Base-by-base conservation (phyloP, 1,140 invertebrate species). In the Pseudomyrmex pallidus region DNA sequence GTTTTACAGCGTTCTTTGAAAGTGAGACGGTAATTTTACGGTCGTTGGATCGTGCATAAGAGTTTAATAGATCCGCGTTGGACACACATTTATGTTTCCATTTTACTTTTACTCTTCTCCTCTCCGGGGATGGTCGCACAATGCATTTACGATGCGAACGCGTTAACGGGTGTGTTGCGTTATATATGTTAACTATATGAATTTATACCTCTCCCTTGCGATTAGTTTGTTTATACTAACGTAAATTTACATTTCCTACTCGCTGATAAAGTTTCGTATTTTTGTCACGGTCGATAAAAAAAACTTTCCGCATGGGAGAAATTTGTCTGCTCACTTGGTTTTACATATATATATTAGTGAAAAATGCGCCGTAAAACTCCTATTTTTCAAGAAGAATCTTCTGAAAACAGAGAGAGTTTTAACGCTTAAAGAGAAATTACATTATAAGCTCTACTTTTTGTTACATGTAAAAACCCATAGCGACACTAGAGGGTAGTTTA, bases 171-270 rank as follows among this genome's bases (percentile, higher is more conserved):
- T 68, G 35, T 35, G 35, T 35, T 35, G 35, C 35, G 52, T 68
- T 46, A 44, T 50, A 25, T 68, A 56, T 57, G 66, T 77, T 67
- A 77, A 78, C 15, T 35, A 52, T 77, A 67, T 20, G 12, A 1
- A 57, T 78, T 78, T 78, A 48, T 54, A 57, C 3, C 52, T 56
- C 22, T 68, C 63, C 62, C 74, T 68, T 56, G 74, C 74, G 74
- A 46, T 68, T 78, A 68, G 52, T 66, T 54, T 48, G 10, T 44
- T 56, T 44, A 7, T 22, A 54, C 7, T 66, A 67, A 57, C 10
- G 52, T n/a, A 66, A 66, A 76, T 68, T 77, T 10, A 35, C 35
- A 20, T 57, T 0, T 63, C 35, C 2, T 22, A 48, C 17, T 77
- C 56, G 68, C 17, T 78, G 63, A 46, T 44, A 48, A 13, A 67